phyloP scores from a whole-genome alignment of 2,113 vertebrate genomes.

The Orthochromis indermauri region DNA sequence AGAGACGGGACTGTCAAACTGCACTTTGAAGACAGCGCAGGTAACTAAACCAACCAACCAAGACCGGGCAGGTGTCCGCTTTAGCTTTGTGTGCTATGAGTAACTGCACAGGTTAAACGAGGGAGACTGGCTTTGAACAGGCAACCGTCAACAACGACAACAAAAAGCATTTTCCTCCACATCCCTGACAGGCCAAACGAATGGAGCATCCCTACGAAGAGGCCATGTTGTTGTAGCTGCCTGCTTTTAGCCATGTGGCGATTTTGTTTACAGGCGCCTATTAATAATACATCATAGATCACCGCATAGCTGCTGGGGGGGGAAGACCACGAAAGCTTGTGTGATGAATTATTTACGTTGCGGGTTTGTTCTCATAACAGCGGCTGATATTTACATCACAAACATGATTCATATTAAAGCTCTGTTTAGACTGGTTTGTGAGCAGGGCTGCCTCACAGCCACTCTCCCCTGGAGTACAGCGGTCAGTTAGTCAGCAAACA shows the following conservation, averaged over 20 bases:
- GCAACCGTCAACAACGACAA: not conserved
- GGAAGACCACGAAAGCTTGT: not conserved
- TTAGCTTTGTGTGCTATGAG: not conserved
- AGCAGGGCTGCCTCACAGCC: not conserved
- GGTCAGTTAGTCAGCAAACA: slow-evolving; percentile 47
- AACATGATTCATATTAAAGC: not conserved
- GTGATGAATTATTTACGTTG: not conserved
- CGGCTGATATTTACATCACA: not conserved
- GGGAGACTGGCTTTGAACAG: not conserved
- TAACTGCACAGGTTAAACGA: not conserved
- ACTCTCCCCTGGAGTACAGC: not conserved
- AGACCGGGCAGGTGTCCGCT: not conserved
- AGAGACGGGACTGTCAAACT: slow-evolving; percentile 79
- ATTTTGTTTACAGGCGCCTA: slow-evolving; percentile 43
- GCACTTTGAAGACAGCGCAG: slow-evolving; percentile 42
- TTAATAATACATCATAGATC: slow-evolving; percentile 12
- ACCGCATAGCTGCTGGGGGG: not conserved
- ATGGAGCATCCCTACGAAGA: slow-evolving; percentile 31
- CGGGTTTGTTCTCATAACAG: not conserved
- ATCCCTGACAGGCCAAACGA: not conserved
- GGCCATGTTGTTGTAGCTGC: slow-evolving; percentile 50
- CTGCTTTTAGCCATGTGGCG: slow-evolving; percentile 53
- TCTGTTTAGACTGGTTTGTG: not conserved
- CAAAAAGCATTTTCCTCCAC: not conserved
- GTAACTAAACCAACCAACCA: slow-evolving; percentile 40